Evolutionary conservation across 2,113 vertebrate genomes (phyloP).

Genomic region (Chaetorhynchus papuensis): DNA sequence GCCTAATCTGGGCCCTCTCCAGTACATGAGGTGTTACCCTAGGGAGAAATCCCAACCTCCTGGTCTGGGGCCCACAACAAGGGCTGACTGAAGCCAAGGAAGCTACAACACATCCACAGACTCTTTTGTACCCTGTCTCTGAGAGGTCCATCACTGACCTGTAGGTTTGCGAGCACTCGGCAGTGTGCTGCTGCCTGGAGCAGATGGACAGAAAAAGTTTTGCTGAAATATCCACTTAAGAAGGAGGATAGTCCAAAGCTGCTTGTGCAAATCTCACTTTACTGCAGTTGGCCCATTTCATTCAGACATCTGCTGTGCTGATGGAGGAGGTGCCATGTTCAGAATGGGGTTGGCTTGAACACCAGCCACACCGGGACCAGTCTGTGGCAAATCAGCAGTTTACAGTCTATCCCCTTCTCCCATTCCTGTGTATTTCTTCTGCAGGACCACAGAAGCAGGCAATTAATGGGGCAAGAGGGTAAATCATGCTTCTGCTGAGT

Average conservation of each 20-base stretch:
- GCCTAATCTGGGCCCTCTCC: not conserved
- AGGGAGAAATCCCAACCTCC: not conserved
- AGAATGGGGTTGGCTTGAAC: not conserved
- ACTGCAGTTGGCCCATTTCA: not conserved
- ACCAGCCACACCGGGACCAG: not conserved
- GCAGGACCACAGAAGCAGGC: not conserved
- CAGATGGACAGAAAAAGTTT: not conserved
- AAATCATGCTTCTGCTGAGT: not conserved
- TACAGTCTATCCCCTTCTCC: not conserved
- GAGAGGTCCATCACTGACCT: not conserved
- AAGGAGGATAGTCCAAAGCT: not conserved
- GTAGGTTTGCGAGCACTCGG: not conserved
- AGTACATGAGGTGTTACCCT: not conserved
- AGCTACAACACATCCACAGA: accelerated
- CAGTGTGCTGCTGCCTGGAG: not conserved
- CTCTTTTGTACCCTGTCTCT: not conserved
- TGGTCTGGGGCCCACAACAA: not conserved
- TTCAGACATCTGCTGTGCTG: not conserved
- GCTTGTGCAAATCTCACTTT: not conserved
- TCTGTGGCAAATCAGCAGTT: not conserved
- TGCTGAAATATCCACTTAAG: not conserved
- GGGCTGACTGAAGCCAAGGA: not conserved
- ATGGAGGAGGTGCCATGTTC: not conserved
- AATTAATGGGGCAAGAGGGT: not conserved
- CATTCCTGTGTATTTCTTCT: not conserved